Evolutionary conservation across 2,888 invertebrate genomes (phyloP), one percentile per base, ranked within the genome.

Genomic region (Epinotia ramella): DNA sequence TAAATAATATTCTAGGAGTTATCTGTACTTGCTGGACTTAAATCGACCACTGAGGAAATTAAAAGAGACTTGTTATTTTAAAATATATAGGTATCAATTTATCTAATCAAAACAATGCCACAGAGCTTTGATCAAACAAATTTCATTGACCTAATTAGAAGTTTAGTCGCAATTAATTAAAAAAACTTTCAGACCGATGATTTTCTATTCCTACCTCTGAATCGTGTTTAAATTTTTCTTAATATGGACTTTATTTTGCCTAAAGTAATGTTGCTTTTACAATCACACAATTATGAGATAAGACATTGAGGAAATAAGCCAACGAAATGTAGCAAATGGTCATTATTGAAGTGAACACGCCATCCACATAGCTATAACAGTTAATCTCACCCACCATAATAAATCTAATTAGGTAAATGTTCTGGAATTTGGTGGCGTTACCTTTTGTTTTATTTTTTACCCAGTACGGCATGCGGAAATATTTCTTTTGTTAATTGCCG

Each of bases 281-380:
- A 66, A 68, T 57, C n/a, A 57, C n/a, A n/a, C 11, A 44, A 59
- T 28, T 46, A 28, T 24, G 0, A 69, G 44, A 69, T 69, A 69
- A 28, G 46, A 60, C 60, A 46, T 60, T 46, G 24, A 20, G 59
- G 44, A 46, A 46, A 60, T 24, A 40, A 24, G 16, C 44, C 11
- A 13, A 33, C 6, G 40, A 82, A 75, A 78, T 76, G 74, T 69
- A 78, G 79, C 77, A 80, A 83, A 81, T 81, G 80, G 79, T 80
- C 80, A 81, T 84, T 80, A 84, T 84, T 81, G 81, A 80, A 80
- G 78, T 79, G 70, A 81, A 78, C 79, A 83, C 80, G 81, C 81
- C 78, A 83, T 80, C 81, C 79, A 78, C 76, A 80, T 77, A 74
- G 78, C 81, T 78, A 84, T 84, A 81, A 85, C 79, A 82, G 82